Evolutionary conservation across 2,113 vertebrate species (phyloP).

Genomic region (Ovis aries): ARS-UI_Ramb_v3.0 NC_056080.1:4037001-4037500

Average conservation of each 20-base stretch:
- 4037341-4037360: background rate
- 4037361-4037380: background rate
- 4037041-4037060: rapidly evolving
- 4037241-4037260: background rate
- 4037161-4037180: background rate
- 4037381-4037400: background rate
- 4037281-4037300: rapidly evolving
- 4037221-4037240: background rate
- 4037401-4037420: background rate
- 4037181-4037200: background rate
- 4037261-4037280: background rate
- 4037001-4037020: background rate
- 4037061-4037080: background rate
- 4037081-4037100: background rate
- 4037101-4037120: background rate
- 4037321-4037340: background rate
- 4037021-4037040: background rate
- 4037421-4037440: rapidly evolving
- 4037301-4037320: background rate
- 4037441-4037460: background rate
- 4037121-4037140: background rate
- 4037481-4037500: rapidly evolving
- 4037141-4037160: background rate
- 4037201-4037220: background rate
- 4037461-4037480: rapidly evolving